These are phyloP conservation scores for Octonoba sinensis DNA, from an alignment of 2,888 invertebrate species.

Conservation along the genomic window DNA sequence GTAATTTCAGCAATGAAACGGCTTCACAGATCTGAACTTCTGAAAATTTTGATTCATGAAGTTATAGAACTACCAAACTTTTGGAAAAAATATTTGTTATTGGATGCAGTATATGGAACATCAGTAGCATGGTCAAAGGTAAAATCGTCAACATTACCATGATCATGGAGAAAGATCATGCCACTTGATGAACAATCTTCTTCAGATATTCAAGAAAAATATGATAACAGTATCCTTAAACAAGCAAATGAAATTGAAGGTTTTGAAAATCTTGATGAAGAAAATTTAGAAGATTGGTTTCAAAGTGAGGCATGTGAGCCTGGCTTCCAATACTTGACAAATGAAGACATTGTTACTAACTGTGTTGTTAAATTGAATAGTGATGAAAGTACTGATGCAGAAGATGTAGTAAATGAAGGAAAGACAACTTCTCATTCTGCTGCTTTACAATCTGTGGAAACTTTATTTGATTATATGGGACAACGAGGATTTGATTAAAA, in stretches of 20 bases:
- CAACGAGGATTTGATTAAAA: too few relatives aligned
- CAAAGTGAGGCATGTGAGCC: slow-evolving; percentile 1
- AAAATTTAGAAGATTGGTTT: slow-evolving; percentile 4
- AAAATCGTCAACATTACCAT: neutral
- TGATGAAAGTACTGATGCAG: too few relatives aligned
- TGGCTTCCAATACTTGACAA: neutral
- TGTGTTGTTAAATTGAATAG: neutral
- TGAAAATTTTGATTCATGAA: neutral
- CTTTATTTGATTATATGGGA: neutral
- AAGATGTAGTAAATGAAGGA: too few relatives aligned
- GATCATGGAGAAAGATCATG: neutral
- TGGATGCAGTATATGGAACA: too few relatives aligned
- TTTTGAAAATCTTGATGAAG: neutral
- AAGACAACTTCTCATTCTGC: neutral
- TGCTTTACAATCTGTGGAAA: neutral
- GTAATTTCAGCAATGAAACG: neutral
- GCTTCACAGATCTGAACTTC: neutral
- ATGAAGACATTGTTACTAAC: slow-evolving; percentile 3
- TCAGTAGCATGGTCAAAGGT: too few relatives aligned
- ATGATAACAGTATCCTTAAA: slow-evolving; percentile 7
- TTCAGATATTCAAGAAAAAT: neutral
- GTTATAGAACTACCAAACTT: too few relatives aligned
- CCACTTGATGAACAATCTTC: slow-evolving; percentile 1
- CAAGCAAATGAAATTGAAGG: neutral
- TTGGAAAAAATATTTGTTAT: too few relatives aligned